Evolutionary conservation across 1,140 invertebrate genomes (phyloP).

Genomic region (Drosophila subpulchrella): DNA sequence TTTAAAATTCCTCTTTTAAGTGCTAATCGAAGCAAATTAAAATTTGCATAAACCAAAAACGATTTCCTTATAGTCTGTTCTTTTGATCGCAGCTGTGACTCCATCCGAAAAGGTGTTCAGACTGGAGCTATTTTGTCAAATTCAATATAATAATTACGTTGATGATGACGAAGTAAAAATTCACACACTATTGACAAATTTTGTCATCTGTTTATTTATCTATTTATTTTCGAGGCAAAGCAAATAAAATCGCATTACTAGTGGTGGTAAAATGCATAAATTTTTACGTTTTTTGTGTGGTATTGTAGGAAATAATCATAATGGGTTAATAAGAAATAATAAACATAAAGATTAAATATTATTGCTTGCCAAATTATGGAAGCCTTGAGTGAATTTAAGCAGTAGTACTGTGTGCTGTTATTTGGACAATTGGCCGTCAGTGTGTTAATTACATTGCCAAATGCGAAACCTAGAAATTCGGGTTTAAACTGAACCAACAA

Average conservation of each 20-base stretch:
- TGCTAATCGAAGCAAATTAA: conserved; percentile 45
- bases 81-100: conserved; percentile 22
- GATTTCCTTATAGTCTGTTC: conserved; percentile 50
- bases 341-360: conserved; percentile 62
- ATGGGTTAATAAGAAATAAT: conserved; percentile 59
- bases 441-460: conserved; percentile 62
- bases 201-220: conserved; percentile 39
- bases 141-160: conserved; percentile 54
- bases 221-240: conserved; percentile 52
- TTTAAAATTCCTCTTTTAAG: conserved; percentile 42
- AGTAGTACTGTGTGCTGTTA: conserved; percentile 13
- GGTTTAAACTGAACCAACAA: conserved; percentile 29
- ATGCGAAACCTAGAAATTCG: conserved; percentile 40
- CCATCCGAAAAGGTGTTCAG: conserved; percentile 44
- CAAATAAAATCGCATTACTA: conserved; percentile 67
- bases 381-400: conserved; percentile 68
- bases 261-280: conserved; percentile 16
- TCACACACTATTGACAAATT: conserved; percentile 36
- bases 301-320: conserved; percentile 48
- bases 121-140: conserved; percentile 43
- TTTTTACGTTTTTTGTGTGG: too few species aligned
- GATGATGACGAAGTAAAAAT: conserved; percentile 16
- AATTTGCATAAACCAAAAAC: conserved; percentile 40
- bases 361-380: conserved; percentile 58
- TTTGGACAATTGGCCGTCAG: conserved; percentile 53